Evolutionary conservation across 1,140 invertebrate genomes (phyloP).

Genomic region (Oscheius sp.): DNA sequence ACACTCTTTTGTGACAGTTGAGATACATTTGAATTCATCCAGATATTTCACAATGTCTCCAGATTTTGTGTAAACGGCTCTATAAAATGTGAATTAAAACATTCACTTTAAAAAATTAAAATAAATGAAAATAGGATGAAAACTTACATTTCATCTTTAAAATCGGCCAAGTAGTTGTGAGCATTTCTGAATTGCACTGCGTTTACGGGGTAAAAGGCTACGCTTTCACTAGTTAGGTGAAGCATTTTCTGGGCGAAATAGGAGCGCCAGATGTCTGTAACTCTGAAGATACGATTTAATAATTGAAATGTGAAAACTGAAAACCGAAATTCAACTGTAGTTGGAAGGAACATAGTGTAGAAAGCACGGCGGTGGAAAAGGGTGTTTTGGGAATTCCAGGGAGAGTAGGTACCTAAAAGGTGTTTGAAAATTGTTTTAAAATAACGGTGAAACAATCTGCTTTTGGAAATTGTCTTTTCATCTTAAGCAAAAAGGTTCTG

Average conservation of each 20-base stretch:
- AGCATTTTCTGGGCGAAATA: conserved; percentile 41
- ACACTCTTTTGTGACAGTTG: background rate
- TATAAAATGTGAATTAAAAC: background rate
- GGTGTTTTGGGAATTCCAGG: conserved; percentile 62
- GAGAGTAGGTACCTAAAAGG: conserved; percentile 47
- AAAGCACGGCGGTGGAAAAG: conserved; percentile 57
- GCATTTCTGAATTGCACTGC: conserved; percentile 38
- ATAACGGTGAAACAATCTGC: too few species aligned
- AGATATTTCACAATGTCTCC: background rate
- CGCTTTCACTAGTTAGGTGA: conserved; percentile 31
- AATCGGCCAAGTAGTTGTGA: conserved; percentile 40
- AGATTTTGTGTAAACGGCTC: background rate
- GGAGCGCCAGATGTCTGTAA: conserved; percentile 40
- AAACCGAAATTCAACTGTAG: conserved; percentile 38
- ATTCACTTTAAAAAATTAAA: background rate
- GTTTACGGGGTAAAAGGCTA: conserved; percentile 37
- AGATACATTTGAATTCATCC: background rate
- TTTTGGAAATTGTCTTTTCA: too few species aligned
- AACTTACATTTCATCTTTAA: conserved; percentile 28
- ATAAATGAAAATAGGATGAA: too few species aligned
- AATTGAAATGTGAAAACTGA: background rate
- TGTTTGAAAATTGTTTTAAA: too few species aligned
- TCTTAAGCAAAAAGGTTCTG: conserved; percentile 18
- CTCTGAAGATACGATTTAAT: background rate
- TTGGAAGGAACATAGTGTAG: conserved; percentile 54